These are phyloP conservation scores for Osmerus mordax DNA, from an alignment of 2,113 vertebrate genomes.

Conservation along the genomic window DNA sequence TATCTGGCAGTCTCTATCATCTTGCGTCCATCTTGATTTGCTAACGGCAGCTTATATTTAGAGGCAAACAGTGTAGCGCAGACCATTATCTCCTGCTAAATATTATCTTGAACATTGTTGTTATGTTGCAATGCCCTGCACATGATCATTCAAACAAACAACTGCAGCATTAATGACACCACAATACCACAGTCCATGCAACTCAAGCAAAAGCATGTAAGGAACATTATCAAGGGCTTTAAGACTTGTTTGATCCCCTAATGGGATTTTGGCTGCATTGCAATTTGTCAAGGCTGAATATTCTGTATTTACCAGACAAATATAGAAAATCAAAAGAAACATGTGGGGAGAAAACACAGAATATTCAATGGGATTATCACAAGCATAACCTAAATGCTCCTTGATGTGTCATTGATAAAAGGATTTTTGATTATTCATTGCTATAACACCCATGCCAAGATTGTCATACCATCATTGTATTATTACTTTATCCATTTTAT, in stretches of 20 bases:
- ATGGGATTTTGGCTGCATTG: conserved; percentile 66
- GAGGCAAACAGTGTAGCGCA: too few relatives aligned
- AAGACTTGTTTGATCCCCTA: conserved; percentile 52
- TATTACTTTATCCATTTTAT: conserved; percentile 63
- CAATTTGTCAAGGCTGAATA: conserved; percentile 71
- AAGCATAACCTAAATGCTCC: conserved; percentile 69
- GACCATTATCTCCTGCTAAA: too few relatives aligned
- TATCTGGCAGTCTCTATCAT: too few relatives aligned
- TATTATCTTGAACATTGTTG: conserved; percentile 26
- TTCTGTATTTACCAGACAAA: conserved; percentile 69
- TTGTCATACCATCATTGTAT: conserved; percentile 69
- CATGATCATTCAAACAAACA: conserved; percentile 35
- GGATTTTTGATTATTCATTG: conserved; percentile 74
- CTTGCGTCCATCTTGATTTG: too few relatives aligned
- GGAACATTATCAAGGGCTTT: conserved; percentile 57
- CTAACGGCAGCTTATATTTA: too few relatives aligned
- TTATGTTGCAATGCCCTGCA: conserved; percentile 21
- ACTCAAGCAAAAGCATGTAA: conserved; percentile 58
- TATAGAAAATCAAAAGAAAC: conserved; percentile 66
- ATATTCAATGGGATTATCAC: conserved; percentile 73
- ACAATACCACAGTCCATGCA: conserved; percentile 49
- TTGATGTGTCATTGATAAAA: conserved; percentile 76
- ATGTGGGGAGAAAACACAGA: conserved; percentile 59
- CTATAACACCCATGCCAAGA: conserved; percentile 65
- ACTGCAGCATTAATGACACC: conserved; percentile 64